Evolutionary conservation across 23 tunicate species (phyloP).

Genomic region (Oikopleura dioica): DNA sequence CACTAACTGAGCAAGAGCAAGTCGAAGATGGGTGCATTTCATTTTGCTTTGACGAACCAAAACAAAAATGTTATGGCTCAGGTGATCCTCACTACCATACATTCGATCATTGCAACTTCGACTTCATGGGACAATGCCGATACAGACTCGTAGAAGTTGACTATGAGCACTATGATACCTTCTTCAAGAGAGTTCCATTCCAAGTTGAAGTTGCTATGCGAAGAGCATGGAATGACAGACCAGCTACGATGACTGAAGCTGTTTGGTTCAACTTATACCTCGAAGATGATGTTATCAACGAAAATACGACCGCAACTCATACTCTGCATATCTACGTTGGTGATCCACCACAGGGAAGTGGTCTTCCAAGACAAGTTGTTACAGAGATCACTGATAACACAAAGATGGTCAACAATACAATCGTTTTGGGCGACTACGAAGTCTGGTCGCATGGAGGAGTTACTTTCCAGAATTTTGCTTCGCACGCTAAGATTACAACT

Average conservation of each 20-base stretch:
- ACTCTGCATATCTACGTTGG: no score
- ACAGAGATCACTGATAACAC: neutral
- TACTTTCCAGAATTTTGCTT: no score
- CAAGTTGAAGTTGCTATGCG: neutral
- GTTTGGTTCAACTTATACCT: neutral
- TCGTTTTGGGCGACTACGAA: neutral
- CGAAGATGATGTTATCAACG: no score
- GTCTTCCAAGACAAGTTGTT: neutral
- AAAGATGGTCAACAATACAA: neutral
- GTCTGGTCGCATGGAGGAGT: no score
- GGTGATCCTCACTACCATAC: conserved; percentile 59
- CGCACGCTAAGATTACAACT: neutral
- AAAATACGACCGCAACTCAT: no score
- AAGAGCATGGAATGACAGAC: neutral
- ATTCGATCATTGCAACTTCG: conserved; percentile 30
- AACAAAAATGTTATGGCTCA: conserved; percentile 28
- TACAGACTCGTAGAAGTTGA: conserved; percentile 23
- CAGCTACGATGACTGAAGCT: neutral
- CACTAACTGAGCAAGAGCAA: no score
- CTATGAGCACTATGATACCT: no score
- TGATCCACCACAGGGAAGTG: neutral
- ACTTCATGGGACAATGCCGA: conserved; percentile 37
- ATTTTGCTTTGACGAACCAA: no score
- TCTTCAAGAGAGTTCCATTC: neutral
- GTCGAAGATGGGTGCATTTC: no score